phyloP scores from a whole-genome alignment of 2,113 vertebrate species.

The Lagopus muta region DNA sequence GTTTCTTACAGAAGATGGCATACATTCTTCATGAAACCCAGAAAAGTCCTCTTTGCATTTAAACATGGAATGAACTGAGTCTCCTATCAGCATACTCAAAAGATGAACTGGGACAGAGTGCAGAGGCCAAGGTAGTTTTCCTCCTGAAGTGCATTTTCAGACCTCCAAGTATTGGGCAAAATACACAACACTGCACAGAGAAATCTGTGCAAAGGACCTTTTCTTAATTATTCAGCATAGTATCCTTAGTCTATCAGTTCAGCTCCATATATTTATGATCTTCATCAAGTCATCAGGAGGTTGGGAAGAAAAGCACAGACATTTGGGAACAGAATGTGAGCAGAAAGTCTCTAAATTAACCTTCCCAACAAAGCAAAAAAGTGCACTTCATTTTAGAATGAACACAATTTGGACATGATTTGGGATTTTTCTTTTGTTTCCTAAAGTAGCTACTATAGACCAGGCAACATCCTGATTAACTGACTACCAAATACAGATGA shows the following conservation, averaged over 20 bases:
- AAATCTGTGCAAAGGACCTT: not conserved
- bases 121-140: not conserved
- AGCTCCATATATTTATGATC: not conserved
- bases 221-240: not conserved
- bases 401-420: not conserved
- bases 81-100: not conserved
- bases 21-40: not conserved
- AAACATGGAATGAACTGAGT: not conserved
- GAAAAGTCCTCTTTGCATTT: not conserved
- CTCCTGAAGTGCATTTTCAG: not conserved
- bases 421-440: conserved; percentile 27
- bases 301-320: not conserved
- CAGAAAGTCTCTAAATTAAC: conserved; percentile 8
- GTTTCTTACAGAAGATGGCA: not conserved
- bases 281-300: not conserved
- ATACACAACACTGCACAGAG: not conserved
- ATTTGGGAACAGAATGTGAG: not conserved
- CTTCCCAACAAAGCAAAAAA: not conserved
- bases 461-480: conserved; percentile 34
- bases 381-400: not conserved
- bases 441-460: conserved; percentile 5
- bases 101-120: not conserved
- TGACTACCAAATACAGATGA: conserved; percentile 40
- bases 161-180: not conserved
- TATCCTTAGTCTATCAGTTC: not conserved